phyloP scores from a whole-genome alignment of 2,113 vertebrate genomes.

The Grammomys dolichurus region DNA sequence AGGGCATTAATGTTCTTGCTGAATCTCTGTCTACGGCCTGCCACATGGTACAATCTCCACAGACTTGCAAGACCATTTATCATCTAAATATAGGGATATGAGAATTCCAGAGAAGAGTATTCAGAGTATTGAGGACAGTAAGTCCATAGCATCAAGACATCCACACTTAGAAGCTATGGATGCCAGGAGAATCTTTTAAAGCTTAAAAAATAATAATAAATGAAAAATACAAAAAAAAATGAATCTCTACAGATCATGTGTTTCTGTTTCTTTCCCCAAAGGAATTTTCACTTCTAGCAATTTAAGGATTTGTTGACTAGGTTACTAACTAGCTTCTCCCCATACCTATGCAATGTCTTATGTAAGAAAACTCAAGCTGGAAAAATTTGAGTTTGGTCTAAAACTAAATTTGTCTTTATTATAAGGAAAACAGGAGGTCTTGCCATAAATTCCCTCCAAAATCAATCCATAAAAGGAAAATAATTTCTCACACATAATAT shows the following conservation, averaged over 20 bases:
- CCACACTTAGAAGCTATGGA: slow-evolving; percentile 6
- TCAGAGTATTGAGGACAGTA: neutral
- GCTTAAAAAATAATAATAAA: neutral
- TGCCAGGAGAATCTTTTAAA: neutral
- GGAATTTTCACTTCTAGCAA: neutral
- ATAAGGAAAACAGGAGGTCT: neutral
- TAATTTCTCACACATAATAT: neutral
- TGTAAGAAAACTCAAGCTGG: slow-evolving; percentile 40
- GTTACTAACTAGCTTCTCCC: neutral
- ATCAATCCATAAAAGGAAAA: slow-evolving; percentile 38
- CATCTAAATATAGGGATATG: neutral
- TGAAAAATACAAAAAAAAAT: neutral
- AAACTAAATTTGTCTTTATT: slow-evolving; percentile 51
- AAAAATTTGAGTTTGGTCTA: slow-evolving; percentile 71
- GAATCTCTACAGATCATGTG: slow-evolving; percentile 1
- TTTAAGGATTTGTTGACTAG: slow-evolving; percentile 23
- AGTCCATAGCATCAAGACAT: slow-evolving; percentile 43
- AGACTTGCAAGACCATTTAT: slow-evolving; percentile 41
- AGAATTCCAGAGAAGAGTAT: slow-evolving; percentile 1
- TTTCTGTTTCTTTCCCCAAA: slow-evolving; percentile 7
- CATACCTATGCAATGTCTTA: neutral
- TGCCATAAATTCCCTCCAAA: neutral
- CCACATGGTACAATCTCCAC: neutral
- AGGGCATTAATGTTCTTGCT: slow-evolving; percentile 45
- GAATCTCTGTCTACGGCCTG: neutral